Evolutionary conservation across 2,888 invertebrate species (phyloP).

Genomic region (Polyploca ridens): DNA sequence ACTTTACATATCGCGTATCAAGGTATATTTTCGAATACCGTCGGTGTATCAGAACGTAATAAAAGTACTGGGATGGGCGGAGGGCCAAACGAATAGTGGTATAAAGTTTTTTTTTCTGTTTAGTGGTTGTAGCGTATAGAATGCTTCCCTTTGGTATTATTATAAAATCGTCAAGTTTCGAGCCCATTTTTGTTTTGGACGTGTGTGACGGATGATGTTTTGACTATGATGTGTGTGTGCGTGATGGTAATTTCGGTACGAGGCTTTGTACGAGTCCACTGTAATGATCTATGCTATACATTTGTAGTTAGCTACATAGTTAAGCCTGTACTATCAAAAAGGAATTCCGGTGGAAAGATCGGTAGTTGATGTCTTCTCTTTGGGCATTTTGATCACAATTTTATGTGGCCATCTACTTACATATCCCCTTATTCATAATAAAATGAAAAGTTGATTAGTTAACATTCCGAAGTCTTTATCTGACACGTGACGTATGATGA

Average conservation of each 20-base stretch:
- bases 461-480: no score
- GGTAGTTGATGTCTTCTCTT: conserved; percentile 7
- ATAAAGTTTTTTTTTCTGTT: conserved; percentile 56
- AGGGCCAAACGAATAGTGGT: conserved; percentile 66
- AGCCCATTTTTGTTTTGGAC: conserved; percentile 65
- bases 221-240: conserved; percentile 48
- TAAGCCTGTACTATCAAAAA: not conserved
- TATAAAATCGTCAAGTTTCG: conserved; percentile 80
- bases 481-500: no score
- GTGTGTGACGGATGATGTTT: conserved; percentile 73
- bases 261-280: conserved; percentile 18
- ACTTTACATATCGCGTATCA: conserved; percentile 29
- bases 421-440: no score
- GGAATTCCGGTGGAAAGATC: conserved; percentile 3
- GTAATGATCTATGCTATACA: conserved; percentile 5
- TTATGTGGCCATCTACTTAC: not conserved
- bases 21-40: conserved; percentile 29
- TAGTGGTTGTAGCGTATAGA: conserved; percentile 52
- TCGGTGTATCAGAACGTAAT: conserved; percentile 49
- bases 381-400: not conserved
- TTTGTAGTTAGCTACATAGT: not conserved
- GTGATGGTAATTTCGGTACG: conserved; percentile 38
- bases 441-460: no score
- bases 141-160: conserved; percentile 69
- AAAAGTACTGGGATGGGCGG: conserved; percentile 73